These are phyloP conservation scores for Pteronotus mesoamericanus DNA, from an alignment of 2,797 vertebrate genomes.

Conservation along the genomic window DNA sequence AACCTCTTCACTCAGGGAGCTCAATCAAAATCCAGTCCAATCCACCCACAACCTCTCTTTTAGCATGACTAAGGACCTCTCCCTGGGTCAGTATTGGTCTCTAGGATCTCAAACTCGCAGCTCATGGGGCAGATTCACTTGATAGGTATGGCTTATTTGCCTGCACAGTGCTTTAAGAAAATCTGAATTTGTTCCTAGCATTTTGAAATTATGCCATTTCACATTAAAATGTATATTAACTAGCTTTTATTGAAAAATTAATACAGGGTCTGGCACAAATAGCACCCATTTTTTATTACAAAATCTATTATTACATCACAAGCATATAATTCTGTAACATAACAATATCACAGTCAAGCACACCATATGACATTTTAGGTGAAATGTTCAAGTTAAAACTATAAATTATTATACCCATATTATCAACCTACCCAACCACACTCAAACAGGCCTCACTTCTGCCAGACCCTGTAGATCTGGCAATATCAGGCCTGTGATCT, in stretches of 20 bases:
- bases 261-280: no score
- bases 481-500: background rate
- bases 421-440: no score
- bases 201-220: slow-evolving; percentile 7
- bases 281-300: no score
- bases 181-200: background rate
- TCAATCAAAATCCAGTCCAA: background rate
- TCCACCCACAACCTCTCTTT: background rate
- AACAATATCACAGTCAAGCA: no score
- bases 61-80: background rate
- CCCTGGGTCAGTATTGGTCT: background rate
- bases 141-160: background rate
- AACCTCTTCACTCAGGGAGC: background rate
- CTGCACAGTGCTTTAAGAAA: background rate
- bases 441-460: no score
- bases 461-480: no score
- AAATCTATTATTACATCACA: no score
- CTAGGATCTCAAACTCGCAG: background rate
- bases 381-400: no score
- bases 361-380: no score
- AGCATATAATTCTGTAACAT: no score
- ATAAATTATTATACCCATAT: no score
- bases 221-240: background rate
- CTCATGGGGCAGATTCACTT: background rate
- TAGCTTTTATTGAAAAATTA: background rate